phyloP scores from a whole-genome alignment of 2,888 invertebrate genomes.

The Nemotelus nigrinus region DNA sequence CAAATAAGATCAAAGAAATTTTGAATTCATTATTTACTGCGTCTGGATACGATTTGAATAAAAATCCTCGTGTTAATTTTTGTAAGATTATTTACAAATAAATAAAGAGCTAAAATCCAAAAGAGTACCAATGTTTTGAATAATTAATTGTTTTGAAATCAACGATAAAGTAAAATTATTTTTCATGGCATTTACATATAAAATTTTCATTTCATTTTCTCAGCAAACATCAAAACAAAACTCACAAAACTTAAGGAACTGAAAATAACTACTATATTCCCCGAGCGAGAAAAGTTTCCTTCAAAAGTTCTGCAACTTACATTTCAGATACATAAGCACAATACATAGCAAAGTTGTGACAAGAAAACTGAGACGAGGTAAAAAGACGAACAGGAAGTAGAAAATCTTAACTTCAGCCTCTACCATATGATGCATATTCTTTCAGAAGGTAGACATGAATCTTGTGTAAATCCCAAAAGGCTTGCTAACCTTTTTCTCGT shows the following conservation, averaged over 20 bases:
- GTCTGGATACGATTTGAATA: no score
- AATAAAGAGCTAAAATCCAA: no score
- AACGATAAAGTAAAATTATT: no score
- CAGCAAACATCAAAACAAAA: background rate
- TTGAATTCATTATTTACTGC: no score
- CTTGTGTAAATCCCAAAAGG: background rate
- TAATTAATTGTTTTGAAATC: no score
- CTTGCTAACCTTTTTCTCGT: background rate
- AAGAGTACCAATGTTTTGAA: no score
- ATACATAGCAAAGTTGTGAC: background rate
- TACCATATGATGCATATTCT: slow-evolving; percentile 3
- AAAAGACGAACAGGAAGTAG: background rate
- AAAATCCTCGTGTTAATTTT: no score
- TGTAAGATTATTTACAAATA: no score
- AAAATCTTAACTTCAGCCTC: background rate
- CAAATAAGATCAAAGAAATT: no score
- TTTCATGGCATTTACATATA: no score
- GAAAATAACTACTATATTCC: background rate
- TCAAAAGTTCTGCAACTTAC: background rate
- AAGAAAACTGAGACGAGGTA: background rate
- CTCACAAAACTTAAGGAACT: background rate
- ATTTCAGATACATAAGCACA: background rate
- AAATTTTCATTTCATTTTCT: no score
- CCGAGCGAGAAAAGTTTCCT: background rate
- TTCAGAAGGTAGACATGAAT: background rate